Base-by-base conservation (phyloP, 1,140 invertebrate genomes). In the Drosophila nasuta region DNA sequence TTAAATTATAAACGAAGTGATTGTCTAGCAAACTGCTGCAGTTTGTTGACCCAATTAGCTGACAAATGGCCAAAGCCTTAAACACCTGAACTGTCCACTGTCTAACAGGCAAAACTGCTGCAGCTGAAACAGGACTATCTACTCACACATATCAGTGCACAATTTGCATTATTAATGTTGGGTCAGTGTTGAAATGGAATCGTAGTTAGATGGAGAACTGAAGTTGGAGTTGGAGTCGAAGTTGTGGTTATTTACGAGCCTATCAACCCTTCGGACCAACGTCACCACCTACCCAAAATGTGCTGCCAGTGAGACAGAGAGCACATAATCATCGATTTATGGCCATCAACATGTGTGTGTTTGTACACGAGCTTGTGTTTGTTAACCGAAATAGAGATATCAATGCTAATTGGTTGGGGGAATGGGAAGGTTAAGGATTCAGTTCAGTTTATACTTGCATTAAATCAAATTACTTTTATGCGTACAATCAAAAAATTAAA, bases 1-100 rank as follows among this genome's bases (percentile, higher is more conserved):
- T 75, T 83, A 83, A 80, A 87, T 87, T 87, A 88, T 87, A 69
- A 78, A 76, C 73, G 67, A 71, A 77, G 80, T 82, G 83, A 80
- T 79, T 75, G 58, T 59, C 15, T 38, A 35, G 51, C 64, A 79
- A 74, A 77, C 57, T 75, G 13, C 59, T 56, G 77, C 63, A 81
- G 77, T 78, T 80, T 78, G 77, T 73, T 83, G 80, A 83, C 83
- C 85, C 80, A 88, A 88, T 88, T 87, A 88, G 63, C 77, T 56
- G 72, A 64, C 73, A 77, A 77, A 66, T 48, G 60, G 67, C 35
- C 5, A 71, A 43, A 35, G 38, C 20, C 68, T 79, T 68, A 86
- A 85, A 70, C 75, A 72, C 70, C 77, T 60, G 59, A 54, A 43
- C 49, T 71, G 65, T 46, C 82, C 17, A 33, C 17, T 13, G 49